A percentile compares a stretch with the other conserved stretches of the same genome.
These are phyloP conservation scores for Cotesia vestalis DNA, from an alignment of 1,140 invertebrate species.

Conservation along the genomic window DNA sequence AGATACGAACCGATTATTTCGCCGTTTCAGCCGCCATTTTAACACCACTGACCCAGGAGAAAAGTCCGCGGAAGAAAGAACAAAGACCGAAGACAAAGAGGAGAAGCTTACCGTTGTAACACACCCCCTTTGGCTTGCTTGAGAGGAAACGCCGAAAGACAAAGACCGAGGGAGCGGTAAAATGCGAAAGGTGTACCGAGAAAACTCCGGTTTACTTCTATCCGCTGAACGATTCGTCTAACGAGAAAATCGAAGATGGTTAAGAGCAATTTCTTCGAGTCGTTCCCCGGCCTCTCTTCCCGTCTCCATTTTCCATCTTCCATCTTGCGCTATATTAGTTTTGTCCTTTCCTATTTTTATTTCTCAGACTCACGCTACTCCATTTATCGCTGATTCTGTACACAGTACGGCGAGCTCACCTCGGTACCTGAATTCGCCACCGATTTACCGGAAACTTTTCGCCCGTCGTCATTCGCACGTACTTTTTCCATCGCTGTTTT, in stretches of 20 bases:
- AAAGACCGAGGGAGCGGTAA: conserved; percentile 14
- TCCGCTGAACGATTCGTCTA: conserved; percentile 54
- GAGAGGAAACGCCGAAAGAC: too few relatives aligned
- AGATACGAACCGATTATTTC: too few relatives aligned
- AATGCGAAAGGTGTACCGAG: conserved; percentile 46
- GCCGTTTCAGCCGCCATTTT: too few relatives aligned
- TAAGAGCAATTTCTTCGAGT: conserved; percentile 56
- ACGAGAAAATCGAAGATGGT: conserved; percentile 61
- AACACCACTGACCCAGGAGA: too few relatives aligned
- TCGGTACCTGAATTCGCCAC: conserved; percentile 4
- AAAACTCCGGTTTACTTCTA: conserved; percentile 34
- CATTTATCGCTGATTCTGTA: too few relatives aligned
- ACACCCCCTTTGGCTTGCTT: too few relatives aligned
- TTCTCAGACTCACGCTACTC: not conserved
- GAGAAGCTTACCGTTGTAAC: too few relatives aligned
- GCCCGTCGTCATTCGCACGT: conserved; percentile 12
- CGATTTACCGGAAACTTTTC: conserved; percentile 5
- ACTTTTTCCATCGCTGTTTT: conserved; percentile 4
- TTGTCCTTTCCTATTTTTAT: conserved; percentile 26
- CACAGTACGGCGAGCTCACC: too few relatives aligned
- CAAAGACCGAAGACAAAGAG: too few relatives aligned
- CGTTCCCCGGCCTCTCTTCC: conserved; percentile 44
- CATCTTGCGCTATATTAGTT: not conserved
- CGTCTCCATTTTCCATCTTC: too few relatives aligned
- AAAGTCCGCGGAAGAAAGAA: too few relatives aligned